Evolutionary conservation across 2,888 invertebrate species (phyloP).

Genomic region (Patella ulyssiponensis): DNA sequence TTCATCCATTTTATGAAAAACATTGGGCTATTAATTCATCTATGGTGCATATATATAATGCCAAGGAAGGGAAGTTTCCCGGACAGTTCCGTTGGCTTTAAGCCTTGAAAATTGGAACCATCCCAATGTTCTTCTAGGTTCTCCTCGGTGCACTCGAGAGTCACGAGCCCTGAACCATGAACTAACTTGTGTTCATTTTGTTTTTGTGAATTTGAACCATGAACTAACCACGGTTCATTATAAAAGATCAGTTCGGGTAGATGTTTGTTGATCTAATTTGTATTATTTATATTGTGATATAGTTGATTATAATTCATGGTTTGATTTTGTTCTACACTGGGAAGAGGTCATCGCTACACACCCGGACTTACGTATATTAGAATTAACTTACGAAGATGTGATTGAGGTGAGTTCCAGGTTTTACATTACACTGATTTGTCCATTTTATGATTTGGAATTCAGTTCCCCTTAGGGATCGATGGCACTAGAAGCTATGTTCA

Average conservation of each 20-base stretch:
- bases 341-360: not conserved
- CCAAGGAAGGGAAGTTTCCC: too few relatives aligned
- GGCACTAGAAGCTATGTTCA: too few relatives aligned
- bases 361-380: not conserved
- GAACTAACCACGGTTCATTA: not conserved
- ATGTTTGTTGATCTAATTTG: not conserved
- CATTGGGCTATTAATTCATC: too few relatives aligned
- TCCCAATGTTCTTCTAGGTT: too few relatives aligned
- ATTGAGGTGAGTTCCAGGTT: not conserved
- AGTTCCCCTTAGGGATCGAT: too few relatives aligned
- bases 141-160: not conserved
- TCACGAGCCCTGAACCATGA: not conserved
- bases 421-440: too few relatives aligned
- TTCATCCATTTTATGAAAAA: too few relatives aligned
- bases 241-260: not conserved
- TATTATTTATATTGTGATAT: not conserved
- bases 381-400: not conserved
- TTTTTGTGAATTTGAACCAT: not conserved
- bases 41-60: too few relatives aligned
- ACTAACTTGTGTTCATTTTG: too few relatives aligned
- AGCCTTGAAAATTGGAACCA: too few relatives aligned
- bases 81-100: too few relatives aligned
- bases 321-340: not conserved
- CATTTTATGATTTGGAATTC: too few relatives aligned
- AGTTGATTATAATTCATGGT: conserved; percentile 4